Percentiles rank a stretch among this genome's conserved stretches.
Evolutionary conservation across 2,113 vertebrate species (phyloP).

Genomic region (Bucco capensis): DNA sequence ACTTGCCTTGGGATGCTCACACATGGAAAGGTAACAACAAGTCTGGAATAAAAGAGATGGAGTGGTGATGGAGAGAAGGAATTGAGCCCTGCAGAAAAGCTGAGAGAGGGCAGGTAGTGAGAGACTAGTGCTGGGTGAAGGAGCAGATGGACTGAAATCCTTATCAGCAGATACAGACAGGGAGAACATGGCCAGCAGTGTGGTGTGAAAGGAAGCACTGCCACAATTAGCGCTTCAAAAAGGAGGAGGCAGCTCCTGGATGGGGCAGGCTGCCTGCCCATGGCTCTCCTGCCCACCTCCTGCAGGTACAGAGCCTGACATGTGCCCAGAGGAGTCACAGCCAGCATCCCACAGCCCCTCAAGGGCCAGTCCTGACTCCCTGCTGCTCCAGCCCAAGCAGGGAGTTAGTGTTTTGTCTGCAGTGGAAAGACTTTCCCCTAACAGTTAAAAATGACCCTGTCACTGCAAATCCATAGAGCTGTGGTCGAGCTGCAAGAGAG

Average conservation of each 20-base stretch:
- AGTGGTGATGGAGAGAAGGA: not conserved
- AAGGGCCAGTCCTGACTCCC: not conserved
- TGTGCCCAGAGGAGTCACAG: not conserved
- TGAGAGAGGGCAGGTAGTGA: not conserved
- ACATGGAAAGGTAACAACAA: not conserved
- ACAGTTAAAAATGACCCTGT: not conserved
- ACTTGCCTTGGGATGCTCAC: not conserved
- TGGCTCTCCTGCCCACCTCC: not conserved
- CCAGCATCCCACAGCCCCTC: too few species aligned
- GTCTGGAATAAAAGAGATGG: not conserved
- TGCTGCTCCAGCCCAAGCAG: not conserved
- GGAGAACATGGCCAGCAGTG: not conserved
- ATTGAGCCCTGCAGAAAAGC: not conserved
- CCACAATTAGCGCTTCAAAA: not conserved
- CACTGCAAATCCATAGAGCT: not conserved
- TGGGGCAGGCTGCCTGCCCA: not conserved
- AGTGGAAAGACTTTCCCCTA: not conserved
- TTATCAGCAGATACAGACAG: not conserved
- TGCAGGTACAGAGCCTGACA: not conserved
- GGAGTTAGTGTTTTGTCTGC: not conserved
- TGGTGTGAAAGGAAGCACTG: not conserved
- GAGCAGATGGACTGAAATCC: not conserved
- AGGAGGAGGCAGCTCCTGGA: rapidly evolving
- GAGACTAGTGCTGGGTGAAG: rapidly evolving
- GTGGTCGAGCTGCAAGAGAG: not conserved